Evolutionary conservation across 2,888 invertebrate species (phyloP), one percentile per base, ranked within the genome.

Genomic region (Apotomis capreana): DNA sequence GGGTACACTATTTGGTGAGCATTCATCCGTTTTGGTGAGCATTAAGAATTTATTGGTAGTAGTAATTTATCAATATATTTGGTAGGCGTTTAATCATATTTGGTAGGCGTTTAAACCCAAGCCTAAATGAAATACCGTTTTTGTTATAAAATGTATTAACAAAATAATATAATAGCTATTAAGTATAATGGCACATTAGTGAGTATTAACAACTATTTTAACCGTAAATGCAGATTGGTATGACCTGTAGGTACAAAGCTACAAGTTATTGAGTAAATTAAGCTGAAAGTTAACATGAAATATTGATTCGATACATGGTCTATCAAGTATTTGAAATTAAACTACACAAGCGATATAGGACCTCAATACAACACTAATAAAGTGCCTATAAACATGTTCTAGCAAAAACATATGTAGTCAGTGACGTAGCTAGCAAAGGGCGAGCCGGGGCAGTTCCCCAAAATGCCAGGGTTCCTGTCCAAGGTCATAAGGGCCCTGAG

Each of bases 111-210:
- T 13, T 54, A 8, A 2, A 54, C 36, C 6, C 0, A 26, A 3
- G 5, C 9, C 3, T 13, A 49, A 64, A 54, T 26, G 13, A 44
- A 64, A 64, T 10, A 3, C 6, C 8, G 51, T 4, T 60, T 71
- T 70, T 69, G 65, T 68, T 74, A 70, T 59, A 74, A 65, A 68
- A 68, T 71, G 55, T 74, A 74, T 70, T 74, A 73, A 75, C 70
- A 74, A 73, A 74, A 74, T 70, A 68, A 72, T 69, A 69, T 65
- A 72, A 74, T 68, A 74, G 64, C 64, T 69, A 68, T 64, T 74
- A 62, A 62, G 15, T 61, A 65, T 68, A 68, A 76, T 76, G 76
- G 74, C 76, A 76, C 76, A 76, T 76, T 73, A 74, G 71, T 76
- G 58, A 51, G 6, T 62, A 72, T 72, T 72, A 74, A 69, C 54